Evolutionary conservation across 2,888 invertebrate species (phyloP).

Genomic region (Eristalis arbustorum): DNA sequence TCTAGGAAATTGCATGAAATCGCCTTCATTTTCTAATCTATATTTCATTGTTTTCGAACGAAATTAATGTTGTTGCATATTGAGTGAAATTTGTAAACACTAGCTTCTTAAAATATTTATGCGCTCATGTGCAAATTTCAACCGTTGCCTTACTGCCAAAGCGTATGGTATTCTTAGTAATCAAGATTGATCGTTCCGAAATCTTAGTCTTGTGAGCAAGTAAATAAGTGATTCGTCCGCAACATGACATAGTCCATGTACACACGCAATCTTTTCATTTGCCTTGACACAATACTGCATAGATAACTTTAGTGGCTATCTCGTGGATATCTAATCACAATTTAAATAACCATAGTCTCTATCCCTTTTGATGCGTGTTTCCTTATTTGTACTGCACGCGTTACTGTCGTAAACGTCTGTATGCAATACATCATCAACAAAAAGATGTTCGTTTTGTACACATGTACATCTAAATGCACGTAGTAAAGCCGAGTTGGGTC

Average conservation of each 20-base stretch:
- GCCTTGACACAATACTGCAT: constrained; percentile 25
- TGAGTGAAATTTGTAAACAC: constrained; percentile 38
- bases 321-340: constrained; percentile 48
- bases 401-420: constrained; percentile 32
- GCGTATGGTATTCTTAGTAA: background rate
- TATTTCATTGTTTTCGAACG: constrained; percentile 27
- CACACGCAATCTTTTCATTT: constrained; percentile 12
- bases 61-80: constrained; percentile 41
- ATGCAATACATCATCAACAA: constrained; percentile 48
- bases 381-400: constrained; percentile 40
- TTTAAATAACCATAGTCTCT: constrained; percentile 42
- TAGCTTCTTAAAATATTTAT: background rate
- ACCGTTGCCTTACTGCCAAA: background rate
- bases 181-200: background rate
- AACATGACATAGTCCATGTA: constrained; percentile 8
- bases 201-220: background rate
- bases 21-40: constrained; percentile 9
- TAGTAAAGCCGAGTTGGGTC: constrained; percentile 2
- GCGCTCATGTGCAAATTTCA: too few relatives aligned
- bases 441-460: constrained; percentile 21
- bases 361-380: constrained; percentile 11
- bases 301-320: constrained; percentile 25
- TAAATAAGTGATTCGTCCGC: background rate
- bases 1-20: constrained; percentile 11
- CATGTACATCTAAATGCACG: background rate